Percentiles rank a stretch among this genome's conserved stretches.
Evolutionary conservation across 2,113 vertebrate species (phyloP).

Genomic region (Tursiops truncatus): DNA sequence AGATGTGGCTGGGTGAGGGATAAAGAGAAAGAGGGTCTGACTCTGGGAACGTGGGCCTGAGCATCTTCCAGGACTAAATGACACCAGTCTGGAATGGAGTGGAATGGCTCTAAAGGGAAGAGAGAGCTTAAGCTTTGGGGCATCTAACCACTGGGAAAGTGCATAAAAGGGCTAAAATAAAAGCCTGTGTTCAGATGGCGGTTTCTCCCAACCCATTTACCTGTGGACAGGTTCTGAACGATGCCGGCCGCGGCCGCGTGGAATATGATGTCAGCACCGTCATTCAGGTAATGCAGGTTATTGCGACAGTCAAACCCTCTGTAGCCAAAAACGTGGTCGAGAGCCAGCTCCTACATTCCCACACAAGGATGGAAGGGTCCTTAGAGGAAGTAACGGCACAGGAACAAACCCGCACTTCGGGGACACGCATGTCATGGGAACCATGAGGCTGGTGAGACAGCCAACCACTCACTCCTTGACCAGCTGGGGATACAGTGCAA

Average conservation of each 20-base stretch:
- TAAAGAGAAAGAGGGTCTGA: neutral
- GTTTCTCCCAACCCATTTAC: conserved; percentile 77
- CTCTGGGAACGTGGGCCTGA: neutral
- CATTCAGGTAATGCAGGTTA: conserved; percentile 99
- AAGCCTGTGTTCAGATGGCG: neutral
- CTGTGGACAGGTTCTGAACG: conserved; percentile 94
- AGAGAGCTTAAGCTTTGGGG: too few relatives aligned
- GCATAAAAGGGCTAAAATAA: rapidly evolving
- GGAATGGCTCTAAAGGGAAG: neutral
- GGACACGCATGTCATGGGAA: rapidly evolving
- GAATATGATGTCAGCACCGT: conserved; percentile 95
- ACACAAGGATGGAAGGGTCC: neutral
- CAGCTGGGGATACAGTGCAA: neutral
- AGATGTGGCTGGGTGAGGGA: neutral
- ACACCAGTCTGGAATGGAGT: neutral
- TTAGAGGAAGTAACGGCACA: neutral
- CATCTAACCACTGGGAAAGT: neutral
- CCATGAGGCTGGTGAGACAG: neutral
- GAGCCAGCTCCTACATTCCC: conserved; percentile 89
- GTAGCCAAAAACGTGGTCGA: conserved; percentile 98
- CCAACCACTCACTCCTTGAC: neutral
- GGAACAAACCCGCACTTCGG: neutral
- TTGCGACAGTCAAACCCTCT: conserved; percentile 97
- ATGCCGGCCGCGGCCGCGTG: conserved; percentile 93
- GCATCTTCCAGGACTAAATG: neutral